Evolutionary conservation across 92 coral and sea anemone genomes (phyloP).

Genomic region (Epizoanthus rinbou): DNA sequence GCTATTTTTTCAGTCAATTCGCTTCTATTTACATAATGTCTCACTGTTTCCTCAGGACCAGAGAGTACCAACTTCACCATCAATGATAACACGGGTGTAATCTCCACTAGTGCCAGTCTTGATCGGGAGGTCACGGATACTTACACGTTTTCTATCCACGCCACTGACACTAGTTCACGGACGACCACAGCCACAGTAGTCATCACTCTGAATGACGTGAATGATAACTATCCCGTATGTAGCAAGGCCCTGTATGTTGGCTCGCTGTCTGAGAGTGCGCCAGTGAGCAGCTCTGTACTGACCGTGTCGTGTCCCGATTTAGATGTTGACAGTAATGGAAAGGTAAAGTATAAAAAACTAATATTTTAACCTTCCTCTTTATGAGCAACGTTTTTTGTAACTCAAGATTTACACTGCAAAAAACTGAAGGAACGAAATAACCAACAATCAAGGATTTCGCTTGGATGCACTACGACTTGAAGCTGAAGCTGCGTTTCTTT

Average conservation of each 20-base stretch:
- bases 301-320: constrained; percentile 62
- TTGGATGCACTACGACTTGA: too few species aligned
- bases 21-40: not conserved
- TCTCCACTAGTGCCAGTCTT: constrained; percentile 52
- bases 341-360: constrained; percentile 32
- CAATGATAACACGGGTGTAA: constrained; percentile 62
- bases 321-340: constrained; percentile 55
- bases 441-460: too few species aligned
- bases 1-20: too few species aligned
- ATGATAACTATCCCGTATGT: constrained; percentile 74
- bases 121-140: constrained; percentile 60
- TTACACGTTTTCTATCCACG: constrained; percentile 54
- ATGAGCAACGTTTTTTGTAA: too few species aligned
- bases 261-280: constrained; percentile 55
- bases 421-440: too few species aligned
- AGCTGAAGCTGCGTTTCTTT: too few species aligned
- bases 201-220: constrained; percentile 56
- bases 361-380: too few species aligned
- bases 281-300: constrained; percentile 54
- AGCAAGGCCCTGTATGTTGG: constrained; percentile 54
- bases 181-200: constrained; percentile 49
- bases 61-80: constrained; percentile 64
- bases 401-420: too few species aligned
- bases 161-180: constrained; percentile 62
- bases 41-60: constrained; percentile 37